Evolutionary conservation across 2,888 invertebrate genomes (phyloP), one percentile per base, ranked within the genome.

Genomic region (Melolontha melolontha): DNA sequence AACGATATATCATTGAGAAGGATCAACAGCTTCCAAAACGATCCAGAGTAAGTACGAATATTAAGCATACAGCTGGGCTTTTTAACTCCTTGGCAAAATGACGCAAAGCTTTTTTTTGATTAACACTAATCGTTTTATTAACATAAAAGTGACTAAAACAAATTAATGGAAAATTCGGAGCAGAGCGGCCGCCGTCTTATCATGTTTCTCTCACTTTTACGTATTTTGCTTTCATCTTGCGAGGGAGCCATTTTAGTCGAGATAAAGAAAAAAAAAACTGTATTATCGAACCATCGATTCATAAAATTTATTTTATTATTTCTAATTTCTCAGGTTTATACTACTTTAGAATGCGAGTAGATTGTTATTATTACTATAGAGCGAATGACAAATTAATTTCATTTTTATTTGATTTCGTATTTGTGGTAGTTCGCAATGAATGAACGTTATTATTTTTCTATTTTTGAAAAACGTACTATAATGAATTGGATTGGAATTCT

Each of bases 1-100:
- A 84, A 86, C 72, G 92, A 92, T 81, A 89, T 91, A 71, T 88
- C 91, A 73, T 85, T 95, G 70, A 87, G 94, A 82, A 88, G 94
- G 82, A 92, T 94, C 51, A 93, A 93, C 81, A 95, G 94, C 85
- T 94, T 94, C 81, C 94, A 94, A 83, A 92, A 92, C 78, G 94
- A 95, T 82, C 92, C 93, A 85, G 92, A 92, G 95, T 95, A 86
- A 90, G 93, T 91, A 54, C 40, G 27, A 16, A 16, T 44, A 47
- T 34, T 62, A 62, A 62, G 59, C 47, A 47, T 62, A 51, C 29
- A 63, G 42, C 59, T 65, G 49, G 41, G 66, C 63, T 71, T 70
- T 68, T 69, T 75, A 77, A 79, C 79, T 78, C 78, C 79, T 80
- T 78, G 71, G 80, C 79, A 79, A 80, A 78, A 80, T 80, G 80